phyloP scores from a whole-genome alignment of 2,888 invertebrate species.

The Deladenus siricidicola region DNA sequence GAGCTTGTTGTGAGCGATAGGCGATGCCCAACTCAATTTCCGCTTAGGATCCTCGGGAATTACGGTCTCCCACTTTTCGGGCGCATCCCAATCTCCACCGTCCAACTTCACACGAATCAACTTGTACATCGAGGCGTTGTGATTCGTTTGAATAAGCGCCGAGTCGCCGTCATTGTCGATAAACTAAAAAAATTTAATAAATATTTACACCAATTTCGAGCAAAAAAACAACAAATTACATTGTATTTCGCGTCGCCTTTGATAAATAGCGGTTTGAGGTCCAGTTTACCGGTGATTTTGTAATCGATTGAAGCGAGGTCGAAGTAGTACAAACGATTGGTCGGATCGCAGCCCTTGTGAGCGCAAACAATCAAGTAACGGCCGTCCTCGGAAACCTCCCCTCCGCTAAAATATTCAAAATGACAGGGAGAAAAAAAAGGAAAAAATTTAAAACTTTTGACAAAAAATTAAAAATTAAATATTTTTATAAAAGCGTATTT shows the following conservation, averaged over 20 bases:
- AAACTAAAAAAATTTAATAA: slow-evolving; percentile 12
- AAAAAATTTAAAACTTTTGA: not conserved
- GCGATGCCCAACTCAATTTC: slow-evolving; percentile 79
- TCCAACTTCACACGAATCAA: slow-evolving; percentile 67
- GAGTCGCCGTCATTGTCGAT: slow-evolving; percentile 19
- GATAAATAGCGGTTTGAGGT: slow-evolving; percentile 72
- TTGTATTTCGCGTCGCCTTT: slow-evolving; percentile 88
- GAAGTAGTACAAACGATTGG: slow-evolving; percentile 64
- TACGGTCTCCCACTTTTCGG: slow-evolving; percentile 69
- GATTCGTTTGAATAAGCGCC: slow-evolving; percentile 75
- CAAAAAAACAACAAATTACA: slow-evolving; percentile 58
- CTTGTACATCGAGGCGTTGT: slow-evolving; percentile 81
- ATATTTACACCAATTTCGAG: not conserved
- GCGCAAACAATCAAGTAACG: slow-evolving; percentile 74
- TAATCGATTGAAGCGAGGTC: slow-evolving; percentile 61
- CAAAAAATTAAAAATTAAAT: too few relatives aligned
- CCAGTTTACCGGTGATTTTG: slow-evolving; percentile 60
- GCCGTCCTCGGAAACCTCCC: slow-evolving; percentile 82
- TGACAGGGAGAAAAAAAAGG: too few relatives aligned
- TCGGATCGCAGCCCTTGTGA: slow-evolving; percentile 74
- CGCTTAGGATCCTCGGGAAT: slow-evolving; percentile 75
- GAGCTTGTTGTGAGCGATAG: slow-evolving; percentile 76
- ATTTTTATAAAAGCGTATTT: too few relatives aligned
- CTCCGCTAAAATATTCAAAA: slow-evolving; percentile 63
- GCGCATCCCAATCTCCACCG: slow-evolving; percentile 12